Conservation (phyloP, 2,113 vertebrate genomes). For the Beaufortia kweichowensis region DNA sequence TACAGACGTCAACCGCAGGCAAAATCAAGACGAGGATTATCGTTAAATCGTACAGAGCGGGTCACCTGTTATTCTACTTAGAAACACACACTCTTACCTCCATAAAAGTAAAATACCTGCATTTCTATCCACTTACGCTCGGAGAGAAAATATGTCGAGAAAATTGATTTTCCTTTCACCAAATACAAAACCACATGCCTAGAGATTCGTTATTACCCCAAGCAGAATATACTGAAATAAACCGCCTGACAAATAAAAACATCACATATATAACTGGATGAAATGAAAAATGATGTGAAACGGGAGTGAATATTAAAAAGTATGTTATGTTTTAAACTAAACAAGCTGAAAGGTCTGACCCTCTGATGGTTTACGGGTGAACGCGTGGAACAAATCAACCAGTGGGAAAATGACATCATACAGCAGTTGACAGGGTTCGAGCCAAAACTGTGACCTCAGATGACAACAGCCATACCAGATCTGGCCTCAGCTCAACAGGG, state of each 20-base stretch:
- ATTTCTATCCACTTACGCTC: slow-evolving; percentile 15
- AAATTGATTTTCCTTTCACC: background rate
- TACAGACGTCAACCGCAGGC: slow-evolving; percentile 31
- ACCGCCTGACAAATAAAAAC: background rate
- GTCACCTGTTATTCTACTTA: slow-evolving; percentile 39
- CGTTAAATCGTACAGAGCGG: slow-evolving; percentile 9
- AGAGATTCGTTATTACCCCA: background rate
- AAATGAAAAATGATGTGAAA: background rate
- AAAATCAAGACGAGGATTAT: slow-evolving; percentile 21
- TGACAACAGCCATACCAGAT: background rate
- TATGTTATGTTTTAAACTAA: too few relatives aligned
- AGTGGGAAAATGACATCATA: background rate
- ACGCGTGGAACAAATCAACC: too few relatives aligned
- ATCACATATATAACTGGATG: background rate
- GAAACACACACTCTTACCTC: slow-evolving; percentile 18
- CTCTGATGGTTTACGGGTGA: too few relatives aligned
- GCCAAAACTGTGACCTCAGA: too few relatives aligned
- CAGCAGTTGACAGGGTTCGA: too few relatives aligned
- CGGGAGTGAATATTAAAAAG: too few relatives aligned
- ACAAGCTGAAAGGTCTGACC: too few relatives aligned
- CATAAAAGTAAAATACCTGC: slow-evolving; percentile 39
- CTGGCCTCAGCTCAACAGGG: background rate
- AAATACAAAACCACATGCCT: background rate
- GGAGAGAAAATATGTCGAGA: slow-evolving; percentile 20
- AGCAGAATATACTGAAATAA: background rate